Evolutionary conservation across 92 coral and sea anemone genomes (phyloP).

Genomic region (Paragorgia papillata): DNA sequence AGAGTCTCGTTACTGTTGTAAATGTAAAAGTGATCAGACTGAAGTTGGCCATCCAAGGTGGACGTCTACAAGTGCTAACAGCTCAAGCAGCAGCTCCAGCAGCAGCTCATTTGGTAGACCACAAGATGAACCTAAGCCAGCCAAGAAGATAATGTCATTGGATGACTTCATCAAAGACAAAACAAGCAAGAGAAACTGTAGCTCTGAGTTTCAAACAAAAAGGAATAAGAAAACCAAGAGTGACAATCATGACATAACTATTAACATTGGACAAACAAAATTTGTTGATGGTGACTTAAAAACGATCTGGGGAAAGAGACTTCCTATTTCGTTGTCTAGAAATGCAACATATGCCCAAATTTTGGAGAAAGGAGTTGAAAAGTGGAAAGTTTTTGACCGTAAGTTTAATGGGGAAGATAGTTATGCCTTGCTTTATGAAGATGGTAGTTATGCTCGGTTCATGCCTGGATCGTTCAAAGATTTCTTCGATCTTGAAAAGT

Average conservation of each 20-base stretch:
- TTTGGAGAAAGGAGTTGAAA: constrained; percentile 58
- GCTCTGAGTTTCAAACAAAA: constrained; percentile 1
- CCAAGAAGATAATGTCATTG: constrained; percentile 8
- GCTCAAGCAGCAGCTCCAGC: background rate
- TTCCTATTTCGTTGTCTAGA: constrained; percentile 54
- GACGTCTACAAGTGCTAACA: background rate
- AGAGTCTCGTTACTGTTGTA: constrained; percentile 23
- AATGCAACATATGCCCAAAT: constrained; percentile 61
- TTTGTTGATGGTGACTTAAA: constrained; percentile 51
- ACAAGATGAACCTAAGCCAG: background rate
- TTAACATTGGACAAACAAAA: constrained; percentile 37
- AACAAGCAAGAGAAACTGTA: constrained; percentile 39
- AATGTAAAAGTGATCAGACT: constrained; percentile 17
- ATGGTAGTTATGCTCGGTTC: constrained; percentile 61
- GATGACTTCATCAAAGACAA: constrained; percentile 40
- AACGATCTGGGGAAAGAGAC: constrained; percentile 59
- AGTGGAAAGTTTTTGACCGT: constrained; percentile 72
- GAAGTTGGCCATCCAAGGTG: constrained; percentile 31
- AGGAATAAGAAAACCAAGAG: constrained; percentile 28
- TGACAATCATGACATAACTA: constrained; percentile 21
- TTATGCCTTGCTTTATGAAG: constrained; percentile 57
- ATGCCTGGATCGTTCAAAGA: constrained; percentile 55
- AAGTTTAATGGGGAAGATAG: constrained; percentile 56
- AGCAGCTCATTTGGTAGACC: constrained; percentile 33
- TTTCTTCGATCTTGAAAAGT: constrained; percentile 26